Evolutionary conservation across 1,140 invertebrate species (phyloP).

Genomic region (Pomacea maculata): DNA sequence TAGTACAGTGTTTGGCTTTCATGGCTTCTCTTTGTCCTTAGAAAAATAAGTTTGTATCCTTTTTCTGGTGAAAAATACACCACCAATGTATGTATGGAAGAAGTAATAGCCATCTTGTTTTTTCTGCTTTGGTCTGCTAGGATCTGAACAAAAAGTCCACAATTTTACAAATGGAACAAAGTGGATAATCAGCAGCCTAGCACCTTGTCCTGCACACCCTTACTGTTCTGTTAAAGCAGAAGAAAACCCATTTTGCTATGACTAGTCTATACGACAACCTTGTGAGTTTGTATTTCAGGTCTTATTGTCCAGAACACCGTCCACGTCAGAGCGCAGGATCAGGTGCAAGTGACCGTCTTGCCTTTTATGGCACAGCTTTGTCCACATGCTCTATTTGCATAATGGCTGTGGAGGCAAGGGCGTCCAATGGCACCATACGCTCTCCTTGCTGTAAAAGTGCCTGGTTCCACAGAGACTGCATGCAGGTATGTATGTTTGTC

Average conservation of each 20-base stretch:
- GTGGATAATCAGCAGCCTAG: too few species aligned
- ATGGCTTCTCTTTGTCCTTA: too few species aligned
- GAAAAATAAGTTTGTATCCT: too few species aligned
- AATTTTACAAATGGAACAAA: too few species aligned
- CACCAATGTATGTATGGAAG: too few species aligned
- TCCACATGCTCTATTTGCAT: conserved; percentile 71
- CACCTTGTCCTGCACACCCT: too few species aligned
- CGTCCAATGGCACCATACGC: conserved; percentile 67
- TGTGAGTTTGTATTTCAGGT: conserved; percentile 60
- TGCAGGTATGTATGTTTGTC: conserved; percentile 66
- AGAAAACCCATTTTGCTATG: conserved; percentile 1
- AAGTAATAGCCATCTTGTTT: too few species aligned
- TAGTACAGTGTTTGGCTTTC: conserved; percentile 40
- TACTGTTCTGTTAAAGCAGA: neutral
- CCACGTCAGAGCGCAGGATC: conserved; percentile 66
- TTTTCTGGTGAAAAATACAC: too few species aligned
- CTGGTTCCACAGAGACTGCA: conserved; percentile 73
- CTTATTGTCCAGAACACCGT: conserved; percentile 72
- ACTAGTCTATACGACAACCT: too few species aligned
- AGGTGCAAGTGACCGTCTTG: conserved; percentile 34
- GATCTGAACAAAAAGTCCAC: too few species aligned
- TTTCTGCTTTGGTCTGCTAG: too few species aligned
- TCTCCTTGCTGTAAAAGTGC: conserved; percentile 74
- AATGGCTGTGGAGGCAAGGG: conserved; percentile 63
- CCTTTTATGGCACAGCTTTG: conserved; percentile 41